These are phyloP conservation scores for Cancer borealis DNA, from an alignment of 2,888 invertebrate genomes.

Conservation along the genomic window DNA sequence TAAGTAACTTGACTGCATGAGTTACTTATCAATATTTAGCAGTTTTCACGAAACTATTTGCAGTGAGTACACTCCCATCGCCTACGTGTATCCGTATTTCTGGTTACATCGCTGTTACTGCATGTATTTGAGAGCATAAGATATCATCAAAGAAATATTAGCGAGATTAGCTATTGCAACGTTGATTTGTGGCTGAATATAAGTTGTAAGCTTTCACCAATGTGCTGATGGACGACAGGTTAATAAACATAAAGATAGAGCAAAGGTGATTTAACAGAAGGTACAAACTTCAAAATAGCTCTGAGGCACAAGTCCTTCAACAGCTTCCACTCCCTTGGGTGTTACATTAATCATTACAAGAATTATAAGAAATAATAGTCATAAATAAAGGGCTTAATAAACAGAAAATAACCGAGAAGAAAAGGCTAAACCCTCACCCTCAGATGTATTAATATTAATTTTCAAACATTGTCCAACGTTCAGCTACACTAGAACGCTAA, in stretches of 20 bases:
- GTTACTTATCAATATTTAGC: neutral
- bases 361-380: neutral
- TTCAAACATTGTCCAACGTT: slow-evolving; percentile 9
- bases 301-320: neutral
- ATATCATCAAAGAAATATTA: neutral
- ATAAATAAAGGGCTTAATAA: neutral
- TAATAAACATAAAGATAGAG: neutral
- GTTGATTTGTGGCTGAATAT: neutral
- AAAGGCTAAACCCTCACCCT: neutral
- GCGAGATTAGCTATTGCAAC: neutral
- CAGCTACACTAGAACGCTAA: slow-evolving; percentile 20
- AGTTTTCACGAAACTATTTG: neutral
- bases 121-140: neutral
- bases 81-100: neutral
- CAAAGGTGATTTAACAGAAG: neutral
- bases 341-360: neutral
- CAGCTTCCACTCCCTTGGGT: neutral
- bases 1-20: neutral
- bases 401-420: neutral
- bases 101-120: neutral
- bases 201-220: neutral
- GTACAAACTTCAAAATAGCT: neutral
- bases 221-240: neutral
- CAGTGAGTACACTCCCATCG: neutral
- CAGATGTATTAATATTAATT: neutral